Evolutionary conservation across 1,140 invertebrate species (phyloP).

Genomic region (Hycleus phaleratus): DNA sequence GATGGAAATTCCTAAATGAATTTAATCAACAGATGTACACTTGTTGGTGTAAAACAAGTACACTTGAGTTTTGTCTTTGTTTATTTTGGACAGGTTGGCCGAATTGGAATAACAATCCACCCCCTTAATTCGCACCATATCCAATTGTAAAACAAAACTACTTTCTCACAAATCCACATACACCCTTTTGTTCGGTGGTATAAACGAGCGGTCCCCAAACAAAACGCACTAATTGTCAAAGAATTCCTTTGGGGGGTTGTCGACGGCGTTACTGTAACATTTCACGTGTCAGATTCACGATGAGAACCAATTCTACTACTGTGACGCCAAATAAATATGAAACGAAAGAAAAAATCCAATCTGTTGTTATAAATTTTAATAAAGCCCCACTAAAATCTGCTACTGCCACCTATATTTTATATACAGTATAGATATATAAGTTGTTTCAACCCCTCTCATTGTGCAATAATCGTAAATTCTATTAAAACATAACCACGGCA

Average conservation of each 20-base stretch:
- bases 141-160: constrained; percentile 1
- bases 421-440: not conserved
- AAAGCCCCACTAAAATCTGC: too few relatives aligned
- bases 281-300: constrained; percentile 9
- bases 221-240: constrained; percentile 11
- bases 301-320: not conserved
- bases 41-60: constrained; percentile 11
- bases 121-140: not conserved
- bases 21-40: constrained; percentile 9
- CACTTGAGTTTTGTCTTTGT: constrained; percentile 10
- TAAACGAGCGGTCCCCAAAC: constrained; percentile 11
- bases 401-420: too few relatives aligned
- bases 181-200: constrained; percentile 1
- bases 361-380: too few relatives aligned
- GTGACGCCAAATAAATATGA: too few relatives aligned
- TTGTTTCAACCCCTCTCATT: not conserved
- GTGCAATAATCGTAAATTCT: constrained; percentile 44
- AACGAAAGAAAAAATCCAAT: too few relatives aligned
- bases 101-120: constrained; percentile 10
- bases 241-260: constrained; percentile 5
- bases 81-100: constrained; percentile 11
- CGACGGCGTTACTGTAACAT: constrained; percentile 5
- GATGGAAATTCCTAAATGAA: too few relatives aligned
- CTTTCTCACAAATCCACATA: constrained; percentile 1
- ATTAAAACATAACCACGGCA: constrained; percentile 45